phyloP scores from a whole-genome alignment of 2,113 vertebrate genomes.

The Xiphophorus couchianus region DNA sequence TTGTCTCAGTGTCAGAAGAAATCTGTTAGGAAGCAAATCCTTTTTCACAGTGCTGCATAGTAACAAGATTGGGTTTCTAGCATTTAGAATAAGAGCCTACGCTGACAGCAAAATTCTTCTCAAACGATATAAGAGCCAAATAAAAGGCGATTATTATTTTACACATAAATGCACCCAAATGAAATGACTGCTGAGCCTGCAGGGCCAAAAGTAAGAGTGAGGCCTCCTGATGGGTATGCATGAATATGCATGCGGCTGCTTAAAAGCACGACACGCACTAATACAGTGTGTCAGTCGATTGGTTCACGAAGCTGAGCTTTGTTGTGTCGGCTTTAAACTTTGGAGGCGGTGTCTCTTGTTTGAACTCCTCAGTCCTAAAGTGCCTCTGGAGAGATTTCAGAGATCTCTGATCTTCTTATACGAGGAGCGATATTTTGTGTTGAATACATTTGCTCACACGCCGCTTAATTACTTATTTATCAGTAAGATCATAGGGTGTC shows the following conservation, averaged over 20 bases:
- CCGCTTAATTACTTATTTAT: constrained; percentile 51
- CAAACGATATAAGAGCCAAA: constrained; percentile 27
- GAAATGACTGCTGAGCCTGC: constrained; percentile 35
- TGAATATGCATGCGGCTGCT: constrained; percentile 58
- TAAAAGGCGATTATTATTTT: constrained; percentile 47
- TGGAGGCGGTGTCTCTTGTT: constrained; percentile 47
- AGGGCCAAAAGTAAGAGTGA: constrained; percentile 41
- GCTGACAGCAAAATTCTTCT: constrained; percentile 13
- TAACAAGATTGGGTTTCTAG: constrained; percentile 4
- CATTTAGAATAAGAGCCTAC: constrained; percentile 15
- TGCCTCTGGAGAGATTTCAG: constrained; percentile 30
- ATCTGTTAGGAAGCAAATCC: too few relatives aligned
- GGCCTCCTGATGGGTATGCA: constrained; percentile 51
- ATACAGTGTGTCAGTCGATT: constrained; percentile 60
- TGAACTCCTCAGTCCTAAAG: constrained; percentile 25
- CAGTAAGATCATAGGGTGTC: constrained; percentile 7
- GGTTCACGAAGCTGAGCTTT: constrained; percentile 60
- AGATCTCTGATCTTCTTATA: constrained; percentile 18
- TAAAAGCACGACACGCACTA: constrained; percentile 47
- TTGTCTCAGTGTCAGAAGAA: too few relatives aligned
- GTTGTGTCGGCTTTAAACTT: constrained; percentile 52
- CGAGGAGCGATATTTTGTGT: constrained; percentile 10
- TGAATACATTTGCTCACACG: constrained; percentile 16
- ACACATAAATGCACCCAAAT: constrained; percentile 50
- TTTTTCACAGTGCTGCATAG: neutral